These are phyloP conservation scores for Vulpes lagopus DNA, from an alignment of 2,113 vertebrate species.

Conservation along the genomic window DNA sequence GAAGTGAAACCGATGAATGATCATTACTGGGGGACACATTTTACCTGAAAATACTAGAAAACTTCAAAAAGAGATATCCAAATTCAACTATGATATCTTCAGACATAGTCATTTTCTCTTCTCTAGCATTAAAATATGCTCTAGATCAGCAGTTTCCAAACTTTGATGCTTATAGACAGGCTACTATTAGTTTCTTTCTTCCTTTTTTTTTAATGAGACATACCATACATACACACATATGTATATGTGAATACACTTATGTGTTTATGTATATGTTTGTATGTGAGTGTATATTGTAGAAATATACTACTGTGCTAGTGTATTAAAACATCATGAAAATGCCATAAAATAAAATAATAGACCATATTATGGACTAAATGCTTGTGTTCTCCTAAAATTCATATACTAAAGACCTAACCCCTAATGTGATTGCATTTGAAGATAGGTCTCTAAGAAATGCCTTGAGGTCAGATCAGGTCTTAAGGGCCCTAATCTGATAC, in stretches of 20 bases:
- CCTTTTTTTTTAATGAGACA: neutral
- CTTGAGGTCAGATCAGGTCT: neutral
- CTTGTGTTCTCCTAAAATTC: neutral
- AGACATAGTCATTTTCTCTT: neutral
- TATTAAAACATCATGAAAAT: neutral
- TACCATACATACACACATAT: neutral
- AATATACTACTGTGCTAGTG: neutral
- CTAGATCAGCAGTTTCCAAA: neutral
- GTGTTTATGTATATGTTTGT: neutral
- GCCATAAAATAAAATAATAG: neutral
- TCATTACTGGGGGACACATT: neutral
- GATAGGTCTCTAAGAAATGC: neutral
- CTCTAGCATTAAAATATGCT: neutral
- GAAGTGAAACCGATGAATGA: neutral
- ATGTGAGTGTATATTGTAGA: neutral
- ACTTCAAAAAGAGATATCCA: neutral
- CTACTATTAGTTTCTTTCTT: neutral
- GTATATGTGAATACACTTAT: neutral
- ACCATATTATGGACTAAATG: neutral
- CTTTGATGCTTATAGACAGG: neutral
- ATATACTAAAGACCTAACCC: neutral
- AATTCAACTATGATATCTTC: neutral
- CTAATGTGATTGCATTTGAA: neutral
- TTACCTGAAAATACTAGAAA: conserved; percentile 31
- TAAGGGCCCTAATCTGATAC: neutral